phyloP scores from a whole-genome alignment of 2,113 vertebrate genomes.

The Catharus minimus region DNA sequence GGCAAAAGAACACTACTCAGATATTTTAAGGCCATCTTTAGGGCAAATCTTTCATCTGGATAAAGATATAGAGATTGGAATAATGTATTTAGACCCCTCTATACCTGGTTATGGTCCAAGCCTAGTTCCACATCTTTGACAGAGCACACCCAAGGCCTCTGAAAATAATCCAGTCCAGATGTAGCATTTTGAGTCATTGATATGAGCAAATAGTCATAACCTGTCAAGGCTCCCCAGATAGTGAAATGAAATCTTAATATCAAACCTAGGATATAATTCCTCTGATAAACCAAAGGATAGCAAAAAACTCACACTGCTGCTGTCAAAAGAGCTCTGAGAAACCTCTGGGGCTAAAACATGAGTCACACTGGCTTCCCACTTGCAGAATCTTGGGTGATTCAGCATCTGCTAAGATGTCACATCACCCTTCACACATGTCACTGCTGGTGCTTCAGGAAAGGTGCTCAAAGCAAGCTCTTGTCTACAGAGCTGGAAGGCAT shows the following conservation, averaged over 20 bases:
- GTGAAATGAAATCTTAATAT: conserved; percentile 20
- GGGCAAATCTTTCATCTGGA: not conserved
- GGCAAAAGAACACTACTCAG: not conserved
- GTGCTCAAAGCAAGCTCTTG: not conserved
- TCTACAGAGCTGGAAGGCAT: not conserved
- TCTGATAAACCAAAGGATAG: not conserved
- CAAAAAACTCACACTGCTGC: not conserved
- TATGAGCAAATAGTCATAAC: not conserved
- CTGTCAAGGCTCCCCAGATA: conserved; percentile 10
- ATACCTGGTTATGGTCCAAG: not conserved
- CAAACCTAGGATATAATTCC: not conserved
- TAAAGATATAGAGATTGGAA: not conserved
- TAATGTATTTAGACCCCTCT: not conserved
- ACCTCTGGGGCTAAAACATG: not conserved
- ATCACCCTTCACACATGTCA: not conserved
- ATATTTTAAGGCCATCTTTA: not conserved
- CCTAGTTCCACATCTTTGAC: not conserved
- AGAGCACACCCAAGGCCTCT: not conserved
- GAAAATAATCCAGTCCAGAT: not conserved
- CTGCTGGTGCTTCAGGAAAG: not conserved
- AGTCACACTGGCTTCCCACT: not conserved
- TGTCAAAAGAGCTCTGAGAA: not conserved
- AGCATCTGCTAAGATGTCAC: not conserved
- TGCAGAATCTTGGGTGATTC: not conserved
- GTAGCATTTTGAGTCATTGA: not conserved